Evolutionary conservation across 2,888 invertebrate species (phyloP).

Genomic region (Sminthurides aquaticus): DNA sequence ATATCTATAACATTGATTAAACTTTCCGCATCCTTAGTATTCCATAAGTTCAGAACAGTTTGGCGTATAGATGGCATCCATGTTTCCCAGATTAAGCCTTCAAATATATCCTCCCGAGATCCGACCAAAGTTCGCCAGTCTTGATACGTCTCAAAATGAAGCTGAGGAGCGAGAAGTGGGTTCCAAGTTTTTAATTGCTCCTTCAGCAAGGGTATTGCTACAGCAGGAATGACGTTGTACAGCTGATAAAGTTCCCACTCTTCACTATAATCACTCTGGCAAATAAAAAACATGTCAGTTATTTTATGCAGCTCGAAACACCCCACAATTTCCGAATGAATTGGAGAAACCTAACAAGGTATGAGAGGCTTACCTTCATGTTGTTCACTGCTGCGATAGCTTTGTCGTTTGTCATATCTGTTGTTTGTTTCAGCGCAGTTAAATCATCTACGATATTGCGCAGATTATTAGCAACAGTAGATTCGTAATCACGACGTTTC

Average conservation of each 20-base stretch:
- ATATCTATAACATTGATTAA: conserved; percentile 70
- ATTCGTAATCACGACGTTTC: conserved; percentile 62
- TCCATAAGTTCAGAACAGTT: conserved; percentile 64
- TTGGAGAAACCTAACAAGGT: too few relatives aligned
- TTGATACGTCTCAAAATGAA: conserved; percentile 53
- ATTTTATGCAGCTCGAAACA: too few relatives aligned
- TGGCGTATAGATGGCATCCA: conserved; percentile 76
- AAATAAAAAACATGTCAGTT: conserved; percentile 42
- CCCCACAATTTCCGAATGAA: too few relatives aligned
- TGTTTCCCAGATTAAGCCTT: conserved; percentile 78
- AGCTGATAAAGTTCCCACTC: conserved; percentile 73
- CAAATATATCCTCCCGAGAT: conserved; percentile 56
- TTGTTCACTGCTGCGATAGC: conserved; percentile 55
- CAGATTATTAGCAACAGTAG: conserved; percentile 62
- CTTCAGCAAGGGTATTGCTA: conserved; percentile 75
- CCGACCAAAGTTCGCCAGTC: conserved; percentile 35
- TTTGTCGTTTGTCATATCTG: conserved; percentile 55
- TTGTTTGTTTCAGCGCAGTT: conserved; percentile 48
- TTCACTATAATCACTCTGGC: conserved; percentile 58
- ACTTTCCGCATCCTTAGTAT: conserved; percentile 67
- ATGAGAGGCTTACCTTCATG: conserved; percentile 52
- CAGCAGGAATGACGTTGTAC: conserved; percentile 71
- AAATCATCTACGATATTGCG: conserved; percentile 62
- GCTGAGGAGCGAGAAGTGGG: conserved; percentile 62
- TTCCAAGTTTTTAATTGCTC: conserved; percentile 69